Evolutionary conservation across 2,113 vertebrate species (phyloP), one percentile per base, ranked within the genome.

Genomic region (Alligator sinensis): DNA sequence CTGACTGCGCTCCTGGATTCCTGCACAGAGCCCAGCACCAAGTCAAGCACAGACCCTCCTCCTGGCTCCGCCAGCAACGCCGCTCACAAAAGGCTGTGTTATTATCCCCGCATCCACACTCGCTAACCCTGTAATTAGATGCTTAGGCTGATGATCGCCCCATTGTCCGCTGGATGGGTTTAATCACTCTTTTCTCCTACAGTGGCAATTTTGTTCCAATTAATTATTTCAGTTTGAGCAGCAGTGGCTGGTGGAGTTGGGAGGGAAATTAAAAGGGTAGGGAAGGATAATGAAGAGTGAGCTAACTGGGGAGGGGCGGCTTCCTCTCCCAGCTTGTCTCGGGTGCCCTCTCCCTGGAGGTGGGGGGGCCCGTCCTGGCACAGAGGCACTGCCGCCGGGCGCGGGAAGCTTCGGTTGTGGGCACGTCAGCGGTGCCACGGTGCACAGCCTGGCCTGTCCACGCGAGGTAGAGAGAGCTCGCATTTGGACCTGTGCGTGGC

Each of bases 131-230:
- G 92, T 95, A 96, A 97, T 97, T 97, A 97, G 97, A 92, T 86
- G 92, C 95, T 97, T 96, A 95, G 95, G 93, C 97, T 95, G 87
- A 9, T 97, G 97, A 97, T 97, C 97, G 96, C 92, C 95, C 95
- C 95, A 97, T 96, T 97, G 96, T 97, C 96, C 82, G 77, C 94
- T 90, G 96, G 95, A 96, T 94, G 95, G 91, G 86, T 91, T 97
- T 97, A 97, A 97, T 97, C 96, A 94, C 93, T 95, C 97, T 92
- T 96, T 97, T 95, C 95, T 97, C 89, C 96, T 96, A 93, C 96
- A 96, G 94, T 96, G 94, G 94, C 95, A 97, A 97, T 97, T 97
- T 97, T 94, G 89, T 95, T 94, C 95, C 97, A 97, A 97, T 97
- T 97, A 97, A 97, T 97, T 96, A 97, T 96, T 97, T 95, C 94